A percentile compares a stretch with the other conserved stretches of the same genome.
Conservation (phyloP, 2,797 vertebrate species). For the Choloepus didactylus region DNA sequence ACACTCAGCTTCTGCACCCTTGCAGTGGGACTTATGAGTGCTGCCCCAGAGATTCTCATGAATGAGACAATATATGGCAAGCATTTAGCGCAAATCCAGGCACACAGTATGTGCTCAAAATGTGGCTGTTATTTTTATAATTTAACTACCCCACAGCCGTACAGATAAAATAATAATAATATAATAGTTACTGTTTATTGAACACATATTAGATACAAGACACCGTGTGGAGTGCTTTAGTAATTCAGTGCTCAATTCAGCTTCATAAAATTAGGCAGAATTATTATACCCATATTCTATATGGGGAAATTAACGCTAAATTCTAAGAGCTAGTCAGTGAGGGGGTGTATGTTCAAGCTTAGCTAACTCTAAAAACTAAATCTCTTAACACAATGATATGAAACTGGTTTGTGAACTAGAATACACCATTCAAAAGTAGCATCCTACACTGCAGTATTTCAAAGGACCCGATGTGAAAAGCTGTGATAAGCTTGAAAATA, state of each 20-base stretch:
- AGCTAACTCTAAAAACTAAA: background rate
- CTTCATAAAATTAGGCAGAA: background rate
- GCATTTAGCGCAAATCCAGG: too few species aligned
- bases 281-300: too few species aligned
- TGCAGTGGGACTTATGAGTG: background rate
- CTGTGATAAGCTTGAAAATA: background rate
- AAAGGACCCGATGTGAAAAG: rapidly evolving
- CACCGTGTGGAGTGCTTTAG: too few species aligned
- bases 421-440: rapidly evolving
- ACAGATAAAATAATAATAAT: background rate
- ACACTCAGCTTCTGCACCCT: background rate
- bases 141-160: too few species aligned
- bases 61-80: background rate
- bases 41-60: background rate
- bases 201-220: background rate
- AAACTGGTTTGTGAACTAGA: background rate
- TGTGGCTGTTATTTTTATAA: background rate
- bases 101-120: background rate
- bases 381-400: background rate
- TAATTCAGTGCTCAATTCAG: background rate
- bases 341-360: background rate
- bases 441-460: rapidly evolving
- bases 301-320: background rate
- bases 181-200: too few species aligned
- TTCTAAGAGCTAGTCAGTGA: background rate